Evolutionary conservation across 2,113 vertebrate genomes (phyloP).

Genomic region (Rhegmatorhina hoffmannsi): DNA sequence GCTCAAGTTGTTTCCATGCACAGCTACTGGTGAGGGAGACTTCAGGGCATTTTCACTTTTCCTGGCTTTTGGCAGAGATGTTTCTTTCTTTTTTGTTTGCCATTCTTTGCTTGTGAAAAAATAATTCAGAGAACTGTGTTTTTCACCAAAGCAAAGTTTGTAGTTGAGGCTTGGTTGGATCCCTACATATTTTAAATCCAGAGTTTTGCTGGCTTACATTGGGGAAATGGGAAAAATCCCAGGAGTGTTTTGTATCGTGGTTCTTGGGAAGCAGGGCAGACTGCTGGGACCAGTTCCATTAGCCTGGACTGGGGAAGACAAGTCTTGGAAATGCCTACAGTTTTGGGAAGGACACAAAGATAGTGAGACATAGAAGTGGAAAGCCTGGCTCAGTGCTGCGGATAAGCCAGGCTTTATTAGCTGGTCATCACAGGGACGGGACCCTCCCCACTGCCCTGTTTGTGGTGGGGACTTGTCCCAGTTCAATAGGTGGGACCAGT

Average conservation of each 20-base stretch:
- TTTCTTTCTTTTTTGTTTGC: neutral
- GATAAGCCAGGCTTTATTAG: neutral
- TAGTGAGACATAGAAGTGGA: neutral
- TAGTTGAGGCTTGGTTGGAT: neutral
- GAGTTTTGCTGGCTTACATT: neutral
- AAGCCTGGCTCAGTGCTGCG: neutral
- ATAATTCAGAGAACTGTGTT: neutral
- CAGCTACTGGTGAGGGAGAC: neutral
- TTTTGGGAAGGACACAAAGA: neutral
- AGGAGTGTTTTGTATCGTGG: neutral
- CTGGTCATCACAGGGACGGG: neutral
- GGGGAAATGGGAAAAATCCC: neutral
- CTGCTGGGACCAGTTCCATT: neutral
- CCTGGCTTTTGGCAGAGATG: neutral
- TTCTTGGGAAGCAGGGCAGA: neutral
- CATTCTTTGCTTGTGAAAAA: neutral
- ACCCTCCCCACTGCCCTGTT: neutral
- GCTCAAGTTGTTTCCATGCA: neutral
- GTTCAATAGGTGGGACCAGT: too few species aligned
- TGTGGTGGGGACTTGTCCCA: neutral
- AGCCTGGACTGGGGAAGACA: neutral
- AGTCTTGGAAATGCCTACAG: neutral
- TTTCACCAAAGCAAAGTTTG: neutral
- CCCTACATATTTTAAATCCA: neutral
- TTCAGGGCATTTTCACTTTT: neutral